Evolutionary conservation across 2,113 vertebrate genomes (phyloP), one percentile per base, ranked within the genome.

Genomic region (Crotalus helleri): DNA sequence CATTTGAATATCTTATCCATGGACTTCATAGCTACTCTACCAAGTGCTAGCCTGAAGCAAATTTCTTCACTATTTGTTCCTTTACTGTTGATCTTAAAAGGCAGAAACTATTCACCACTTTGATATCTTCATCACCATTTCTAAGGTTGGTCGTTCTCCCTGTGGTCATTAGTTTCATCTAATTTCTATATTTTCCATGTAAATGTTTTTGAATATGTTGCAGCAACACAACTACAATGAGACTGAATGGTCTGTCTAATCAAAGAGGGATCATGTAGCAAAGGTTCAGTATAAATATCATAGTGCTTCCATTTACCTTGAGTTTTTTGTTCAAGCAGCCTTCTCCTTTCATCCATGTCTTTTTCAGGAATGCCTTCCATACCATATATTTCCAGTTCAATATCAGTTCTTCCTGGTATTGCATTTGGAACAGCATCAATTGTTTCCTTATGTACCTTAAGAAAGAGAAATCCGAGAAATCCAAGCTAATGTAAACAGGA

Each of bases 311-410:
- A 92, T 94, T 96, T 97, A 99, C 99, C 99, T 98, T 99, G 99
- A 86, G 99, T 99, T 97, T 99, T 99, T 94, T 99, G 99, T 97
- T 99, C 99, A 95, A 99, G 98, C 53, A 99, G 97, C 57, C 99
- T 96, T 90, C 99, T 98, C 94, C 99, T 98, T 93, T 99, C 99
- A 95, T 99, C 99, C 98, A 99, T 99, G 89, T 99, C 99, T 97
- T 99, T 99, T 93, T 99, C 99, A 93, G 99, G 99, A 97, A 99
- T 99, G 91, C 99, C 99, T 93, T 99, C 99, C 99, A 99, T 99
- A 88, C 99, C 99, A 87, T 99, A 99, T 94, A 99, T 99, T 97
- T 99, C 99, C 98, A 99, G 97, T 95, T 99, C 99, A 86, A 99
- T 99, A 91, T 99, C 99, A 88, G 98, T 99, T 97, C 99, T 98